Base-by-base conservation (phyloP, 2,113 vertebrate genomes). In the Trinectes maculatus region DNA sequence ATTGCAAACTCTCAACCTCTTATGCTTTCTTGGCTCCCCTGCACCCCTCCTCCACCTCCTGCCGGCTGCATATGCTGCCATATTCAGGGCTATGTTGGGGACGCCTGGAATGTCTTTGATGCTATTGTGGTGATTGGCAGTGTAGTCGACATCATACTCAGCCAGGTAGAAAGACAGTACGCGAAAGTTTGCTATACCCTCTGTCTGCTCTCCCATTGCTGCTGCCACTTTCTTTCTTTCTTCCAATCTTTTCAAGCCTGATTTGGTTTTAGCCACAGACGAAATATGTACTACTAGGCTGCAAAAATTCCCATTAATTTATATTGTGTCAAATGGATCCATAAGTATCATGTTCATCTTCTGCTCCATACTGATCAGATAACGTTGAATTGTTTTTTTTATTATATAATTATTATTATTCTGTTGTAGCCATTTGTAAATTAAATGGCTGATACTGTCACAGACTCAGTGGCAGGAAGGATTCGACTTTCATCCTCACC, bases 61-160 rank as follows among this genome's bases (percentile, higher is more conserved):
- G 44, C 79, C 85, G 87, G 81, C 92, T 94, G 94, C 60, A 68
- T 91, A 93, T 89, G 89, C 90, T 87, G 91, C 91, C 94, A 93
- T 91, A 43, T 92, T 92, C 93, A 98, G 97, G 97, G 96, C 81
- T 98, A 99, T 94, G 95, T 98, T 92, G 96, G 95, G 89, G 96
- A 99, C 87, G 93, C 96, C 94, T 99, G 98, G 96, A 99, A 99
- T 89, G 94, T 96, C 90, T 99, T 99, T 93, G 98, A 99, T 92
- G 98, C 95, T 86, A 94, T 99, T 94, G 98, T 99, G 95, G 96
- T 98, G 92, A 94, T 98, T 91, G 98, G 97, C 95, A 99, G 98
- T 94, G 95, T 99, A 94, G 93, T 99, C 92, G 96, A 99, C 95
- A 97, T 99, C 95, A 93, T 97, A 92, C 97, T 99, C 91, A 98